These are phyloP conservation scores for Dendrocopos noguchii DNA, from an alignment of 2,113 vertebrate genomes.

Conservation along the genomic window DNA sequence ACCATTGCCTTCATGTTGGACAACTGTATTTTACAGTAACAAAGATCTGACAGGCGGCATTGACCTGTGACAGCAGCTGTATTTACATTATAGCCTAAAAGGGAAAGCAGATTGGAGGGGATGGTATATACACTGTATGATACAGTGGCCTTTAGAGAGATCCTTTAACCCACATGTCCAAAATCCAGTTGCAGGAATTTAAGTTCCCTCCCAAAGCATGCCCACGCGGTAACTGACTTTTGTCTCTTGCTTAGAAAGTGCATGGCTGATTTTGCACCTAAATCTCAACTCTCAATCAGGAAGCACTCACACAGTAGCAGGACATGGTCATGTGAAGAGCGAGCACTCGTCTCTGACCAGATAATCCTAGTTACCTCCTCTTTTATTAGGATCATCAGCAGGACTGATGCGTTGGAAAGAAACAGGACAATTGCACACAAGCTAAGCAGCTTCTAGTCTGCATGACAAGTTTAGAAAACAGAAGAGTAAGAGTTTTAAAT, in stretches of 20 bases:
- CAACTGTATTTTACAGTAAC: conserved; percentile 56
- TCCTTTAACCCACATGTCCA: conserved; percentile 8
- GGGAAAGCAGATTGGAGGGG: background rate
- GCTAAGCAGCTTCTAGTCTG: background rate
- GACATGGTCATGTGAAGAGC: background rate
- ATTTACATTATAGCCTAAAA: conserved; percentile 42
- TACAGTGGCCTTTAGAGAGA: background rate
- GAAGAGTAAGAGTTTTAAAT: background rate
- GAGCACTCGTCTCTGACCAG: background rate
- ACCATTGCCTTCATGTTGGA: background rate
- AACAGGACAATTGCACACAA: background rate
- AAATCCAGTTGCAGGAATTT: conserved; percentile 1
- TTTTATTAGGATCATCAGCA: background rate
- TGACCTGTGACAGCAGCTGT: conserved; percentile 48
- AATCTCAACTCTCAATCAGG: background rate
- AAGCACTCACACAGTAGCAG: background rate
- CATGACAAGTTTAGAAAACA: background rate
- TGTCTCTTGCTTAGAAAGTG: background rate
- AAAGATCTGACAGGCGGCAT: background rate
- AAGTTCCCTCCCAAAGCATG: conserved; percentile 19
- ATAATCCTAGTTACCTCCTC: background rate
- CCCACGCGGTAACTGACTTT: background rate
- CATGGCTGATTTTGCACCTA: background rate
- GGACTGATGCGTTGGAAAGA: background rate
- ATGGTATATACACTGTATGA: background rate